Base-by-base conservation (phyloP, 2,797 vertebrate species). In the Centroberyx gerrardi region DNA sequence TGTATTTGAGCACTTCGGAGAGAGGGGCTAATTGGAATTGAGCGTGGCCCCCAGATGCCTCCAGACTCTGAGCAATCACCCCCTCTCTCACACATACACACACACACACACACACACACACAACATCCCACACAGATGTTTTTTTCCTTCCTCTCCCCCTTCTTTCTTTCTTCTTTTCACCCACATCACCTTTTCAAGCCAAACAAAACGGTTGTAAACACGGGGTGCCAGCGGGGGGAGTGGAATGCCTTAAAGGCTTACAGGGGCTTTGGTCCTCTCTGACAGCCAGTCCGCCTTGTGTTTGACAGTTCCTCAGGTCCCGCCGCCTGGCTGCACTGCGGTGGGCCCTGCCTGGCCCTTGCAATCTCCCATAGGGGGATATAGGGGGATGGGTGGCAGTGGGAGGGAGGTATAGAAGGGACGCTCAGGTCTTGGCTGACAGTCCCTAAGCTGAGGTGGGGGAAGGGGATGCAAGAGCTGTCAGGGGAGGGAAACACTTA, bases 161-260 rank as follows among this genome's bases (percentile, higher is more conserved):
- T 60, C 70, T 28, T 22, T 72, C 80, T 86, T 86, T 85, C 74
- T 86, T 89, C 79, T 89, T 90, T 88, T 90, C 87, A 90, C 87
- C 81, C 80, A 88, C 85, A 87, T 93, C 91, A 94, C 90, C 94
- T 93, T 95, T 94, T 95, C 90, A 94, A 83, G 86, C 82, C 68
- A 93, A 92, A 95, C 91, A 93, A 94, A 95, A 92, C 72, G 69
- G 82, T 87, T 92, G 92, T 95, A 94, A 95, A 94, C 93, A 92
- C 90, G 90, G 91, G 85, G 91, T 91, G 88, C 87, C 90, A 91
- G 91, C 56, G 73, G 85, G 87, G 88, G 89, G 85, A 84, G 90
- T 82, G 85, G 91, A 94, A 94, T 94, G 92, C 87, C 91, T 94
- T 85, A 89, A 88, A 93, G 91, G 91, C 92, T 91, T 93, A 90